These are phyloP conservation scores for Calameuta idolon DNA, from an alignment of 2,888 invertebrate genomes.

Conservation along the genomic window DNA sequence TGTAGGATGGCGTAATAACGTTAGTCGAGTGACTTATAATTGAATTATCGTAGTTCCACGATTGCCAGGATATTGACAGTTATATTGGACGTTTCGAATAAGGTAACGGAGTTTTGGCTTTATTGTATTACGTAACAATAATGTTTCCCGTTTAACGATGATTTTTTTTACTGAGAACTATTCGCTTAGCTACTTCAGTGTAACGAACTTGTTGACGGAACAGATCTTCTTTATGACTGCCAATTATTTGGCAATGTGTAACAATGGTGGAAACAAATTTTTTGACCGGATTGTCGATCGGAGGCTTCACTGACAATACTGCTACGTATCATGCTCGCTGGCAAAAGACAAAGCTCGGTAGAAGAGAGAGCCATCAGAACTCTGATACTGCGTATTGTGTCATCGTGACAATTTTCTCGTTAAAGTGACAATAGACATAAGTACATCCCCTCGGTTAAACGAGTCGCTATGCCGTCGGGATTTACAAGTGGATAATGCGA, in stretches of 20 bases:
- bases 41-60: not conserved
- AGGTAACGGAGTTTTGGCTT: not conserved
- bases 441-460: slow-evolving; percentile 45
- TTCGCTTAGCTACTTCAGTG: not conserved
- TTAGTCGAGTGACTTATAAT: not conserved
- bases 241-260: not conserved
- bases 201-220: not conserved
- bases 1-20: not conserved
- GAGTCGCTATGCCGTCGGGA: slow-evolving; percentile 38
- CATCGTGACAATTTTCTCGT: slow-evolving; percentile 60
- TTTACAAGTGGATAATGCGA: slow-evolving; percentile 60
- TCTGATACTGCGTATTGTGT: slow-evolving; percentile 35
- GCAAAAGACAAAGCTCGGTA: not conserved
- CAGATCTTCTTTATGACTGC: not conserved
- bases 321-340: not conserved
- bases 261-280: not conserved
- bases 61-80: not conserved
- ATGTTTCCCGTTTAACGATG: not conserved
- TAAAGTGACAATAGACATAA: slow-evolving; percentile 55
- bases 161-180: not conserved
- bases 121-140: not conserved
- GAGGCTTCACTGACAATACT: not conserved
- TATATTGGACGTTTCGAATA: not conserved
- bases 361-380: slow-evolving; percentile 27
- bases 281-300: not conserved